Conservation (phyloP, 2,113 vertebrate species). For the Herpailurus yagouaroundi region DNA sequence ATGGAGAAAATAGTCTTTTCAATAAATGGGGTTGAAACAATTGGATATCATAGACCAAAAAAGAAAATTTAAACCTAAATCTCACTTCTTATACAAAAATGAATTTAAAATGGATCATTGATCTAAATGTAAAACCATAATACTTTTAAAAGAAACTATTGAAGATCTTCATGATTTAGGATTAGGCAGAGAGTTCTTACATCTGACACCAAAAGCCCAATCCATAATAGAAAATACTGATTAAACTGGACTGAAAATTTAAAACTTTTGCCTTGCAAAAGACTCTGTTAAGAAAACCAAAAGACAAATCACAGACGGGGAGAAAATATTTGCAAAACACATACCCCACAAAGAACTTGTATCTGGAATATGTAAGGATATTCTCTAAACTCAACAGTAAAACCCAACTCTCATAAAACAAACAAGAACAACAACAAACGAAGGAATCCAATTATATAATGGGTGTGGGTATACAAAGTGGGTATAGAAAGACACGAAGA, state of each 20-base stretch:
- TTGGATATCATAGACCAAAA: not conserved
- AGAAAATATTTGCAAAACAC: not conserved
- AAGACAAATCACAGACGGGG: not conserved
- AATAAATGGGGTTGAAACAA: not conserved
- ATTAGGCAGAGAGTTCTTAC: not conserved
- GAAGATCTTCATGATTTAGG: not conserved
- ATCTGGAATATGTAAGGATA: not conserved
- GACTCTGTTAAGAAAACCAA: not conserved
- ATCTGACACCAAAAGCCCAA: not conserved
- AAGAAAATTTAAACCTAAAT: not conserved
- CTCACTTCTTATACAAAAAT: slow-evolving; percentile 11
- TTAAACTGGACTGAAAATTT: not conserved
- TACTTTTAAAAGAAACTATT: not conserved
- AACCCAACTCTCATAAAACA: not conserved
- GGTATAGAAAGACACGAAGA: not conserved
- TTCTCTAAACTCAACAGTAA: slow-evolving; percentile 9
- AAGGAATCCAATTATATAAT: slow-evolving; percentile 25
- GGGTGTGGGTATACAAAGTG: not conserved
- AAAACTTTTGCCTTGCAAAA: not conserved
- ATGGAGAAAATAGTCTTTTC: not conserved
- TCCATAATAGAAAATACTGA: not conserved
- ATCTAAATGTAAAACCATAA: not conserved
- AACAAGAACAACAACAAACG: not conserved
- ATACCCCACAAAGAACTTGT: not conserved
- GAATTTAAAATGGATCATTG: not conserved